Evolutionary conservation across 2,888 invertebrate genomes (phyloP).

Genomic region (Mesorhabditis belari): DNA sequence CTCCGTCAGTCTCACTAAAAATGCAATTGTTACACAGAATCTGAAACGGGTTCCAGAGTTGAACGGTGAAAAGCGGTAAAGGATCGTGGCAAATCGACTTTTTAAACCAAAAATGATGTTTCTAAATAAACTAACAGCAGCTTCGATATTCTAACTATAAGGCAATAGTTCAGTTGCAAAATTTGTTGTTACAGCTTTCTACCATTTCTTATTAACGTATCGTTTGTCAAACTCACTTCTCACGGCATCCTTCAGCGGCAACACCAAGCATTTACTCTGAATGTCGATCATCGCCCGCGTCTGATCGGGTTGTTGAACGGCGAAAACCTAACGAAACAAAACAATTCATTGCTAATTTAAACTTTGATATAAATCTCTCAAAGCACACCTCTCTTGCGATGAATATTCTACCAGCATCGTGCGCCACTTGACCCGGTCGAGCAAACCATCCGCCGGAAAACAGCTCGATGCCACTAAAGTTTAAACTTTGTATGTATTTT

Average conservation of each 20-base stretch:
- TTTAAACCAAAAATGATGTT: too few species aligned
- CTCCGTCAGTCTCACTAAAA: slow-evolving; percentile 80
- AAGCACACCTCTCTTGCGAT: slow-evolving; percentile 74
- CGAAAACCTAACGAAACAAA: slow-evolving; percentile 16
- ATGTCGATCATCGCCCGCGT: slow-evolving; percentile 83
- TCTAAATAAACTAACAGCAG: too few species aligned
- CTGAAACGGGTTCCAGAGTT: neutral
- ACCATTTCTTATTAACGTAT: neutral
- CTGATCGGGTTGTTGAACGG: slow-evolving; percentile 64
- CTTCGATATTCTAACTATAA: too few species aligned
- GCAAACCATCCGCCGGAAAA: slow-evolving; percentile 91
- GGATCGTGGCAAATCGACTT: neutral
- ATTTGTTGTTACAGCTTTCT: too few species aligned
- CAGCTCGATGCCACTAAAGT: slow-evolving; percentile 75
- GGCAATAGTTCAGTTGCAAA: too few species aligned
- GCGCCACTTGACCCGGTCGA: slow-evolving; percentile 77
- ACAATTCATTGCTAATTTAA: neutral
- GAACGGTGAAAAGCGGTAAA: neutral
- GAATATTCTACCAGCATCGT: slow-evolving; percentile 64
- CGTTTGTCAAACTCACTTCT: slow-evolving; percentile 24
- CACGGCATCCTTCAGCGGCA: slow-evolving; percentile 75
- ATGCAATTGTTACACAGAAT: neutral
- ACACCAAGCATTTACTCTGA: slow-evolving; percentile 80
- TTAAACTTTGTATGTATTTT: slow-evolving; percentile 1
- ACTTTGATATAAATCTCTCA: neutral